A percentile compares a stretch with the other conserved stretches of the same genome.
phyloP scores from a whole-genome alignment of 2,888 invertebrate genomes.

The Acanthosepion lycidas region DNA sequence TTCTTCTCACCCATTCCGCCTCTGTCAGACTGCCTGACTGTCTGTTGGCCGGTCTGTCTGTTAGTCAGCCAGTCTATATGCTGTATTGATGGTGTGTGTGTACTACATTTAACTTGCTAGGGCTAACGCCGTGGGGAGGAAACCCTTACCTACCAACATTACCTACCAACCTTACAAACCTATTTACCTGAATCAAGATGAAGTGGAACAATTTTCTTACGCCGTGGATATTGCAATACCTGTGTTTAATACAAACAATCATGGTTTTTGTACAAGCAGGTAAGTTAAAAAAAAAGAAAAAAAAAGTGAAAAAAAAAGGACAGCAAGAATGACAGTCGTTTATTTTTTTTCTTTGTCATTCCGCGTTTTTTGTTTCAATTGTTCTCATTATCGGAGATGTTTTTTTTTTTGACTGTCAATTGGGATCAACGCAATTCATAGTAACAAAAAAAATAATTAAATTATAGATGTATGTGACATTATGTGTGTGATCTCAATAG shows the following conservation, averaged over 20 bases:
- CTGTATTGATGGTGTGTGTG: constrained; percentile 18
- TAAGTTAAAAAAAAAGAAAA: neutral
- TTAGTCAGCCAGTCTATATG: neutral
- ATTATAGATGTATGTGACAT: too few species aligned
- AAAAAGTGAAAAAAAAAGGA: neutral
- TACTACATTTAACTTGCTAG: constrained; percentile 33
- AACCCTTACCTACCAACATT: constrained; percentile 9
- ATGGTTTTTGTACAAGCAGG: constrained; percentile 13
- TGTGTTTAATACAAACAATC: constrained; percentile 8
- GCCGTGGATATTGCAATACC: constrained; percentile 33
- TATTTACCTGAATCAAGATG: neutral
- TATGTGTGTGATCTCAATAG: too few species aligned
- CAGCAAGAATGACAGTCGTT: neutral
- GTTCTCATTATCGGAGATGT: neutral
- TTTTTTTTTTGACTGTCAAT: neutral
- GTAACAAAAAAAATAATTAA: neutral
- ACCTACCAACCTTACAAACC: neutral
- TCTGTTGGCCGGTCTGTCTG: neutral
- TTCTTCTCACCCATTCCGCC: neutral
- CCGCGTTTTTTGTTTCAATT: neutral
- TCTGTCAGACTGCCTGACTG: constrained; percentile 18
- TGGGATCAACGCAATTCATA: neutral
- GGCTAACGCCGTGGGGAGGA: constrained; percentile 33
- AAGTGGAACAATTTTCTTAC: constrained; percentile 33
- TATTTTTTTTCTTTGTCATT: neutral